These are phyloP conservation scores for Silvanus unidentatus DNA, from an alignment of 2,888 invertebrate genomes.

Conservation along the genomic window DNA sequence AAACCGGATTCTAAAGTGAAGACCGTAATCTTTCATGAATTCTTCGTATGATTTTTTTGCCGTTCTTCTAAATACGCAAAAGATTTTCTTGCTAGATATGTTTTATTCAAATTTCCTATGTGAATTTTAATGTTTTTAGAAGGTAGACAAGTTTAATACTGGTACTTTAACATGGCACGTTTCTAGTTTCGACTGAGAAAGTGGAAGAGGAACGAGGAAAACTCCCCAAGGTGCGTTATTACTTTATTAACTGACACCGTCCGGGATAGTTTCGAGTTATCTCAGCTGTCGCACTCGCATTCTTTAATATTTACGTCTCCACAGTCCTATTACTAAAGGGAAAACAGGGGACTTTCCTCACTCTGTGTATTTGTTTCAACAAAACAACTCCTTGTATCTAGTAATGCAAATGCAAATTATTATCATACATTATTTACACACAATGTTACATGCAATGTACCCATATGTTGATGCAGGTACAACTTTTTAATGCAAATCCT, in stretches of 20 bases:
- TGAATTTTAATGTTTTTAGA: conserved; percentile 14
- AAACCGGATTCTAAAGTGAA: too few species aligned
- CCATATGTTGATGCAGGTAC: too few species aligned
- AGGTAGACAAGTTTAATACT: conserved; percentile 14
- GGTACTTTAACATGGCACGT: conserved; percentile 12
- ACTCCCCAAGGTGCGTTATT: conserved; percentile 39
- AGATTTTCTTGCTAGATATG: too few species aligned
- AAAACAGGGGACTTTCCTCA: conserved; percentile 11
- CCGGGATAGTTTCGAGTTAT: conserved; percentile 39
- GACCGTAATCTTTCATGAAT: too few species aligned
- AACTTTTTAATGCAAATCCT: too few species aligned
- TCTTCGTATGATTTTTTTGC: too few species aligned
- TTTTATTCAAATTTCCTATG: conserved; percentile 2
- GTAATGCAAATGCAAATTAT: conserved; percentile 19
- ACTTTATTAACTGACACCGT: conserved; percentile 43
- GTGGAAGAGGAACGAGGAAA: not conserved
- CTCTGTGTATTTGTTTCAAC: conserved; percentile 2
- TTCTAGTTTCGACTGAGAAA: not conserved
- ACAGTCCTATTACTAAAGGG: conserved; percentile 24
- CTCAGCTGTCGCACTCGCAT: conserved; percentile 39
- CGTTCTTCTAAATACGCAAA: too few species aligned
- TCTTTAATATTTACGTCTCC: conserved; percentile 37
- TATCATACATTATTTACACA: conserved; percentile 13
- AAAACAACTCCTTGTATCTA: conserved; percentile 14
- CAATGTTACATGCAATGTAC: too few species aligned